phyloP scores from a whole-genome alignment of 2,797 vertebrate species.

The Sphenodon punctatus region DNA sequence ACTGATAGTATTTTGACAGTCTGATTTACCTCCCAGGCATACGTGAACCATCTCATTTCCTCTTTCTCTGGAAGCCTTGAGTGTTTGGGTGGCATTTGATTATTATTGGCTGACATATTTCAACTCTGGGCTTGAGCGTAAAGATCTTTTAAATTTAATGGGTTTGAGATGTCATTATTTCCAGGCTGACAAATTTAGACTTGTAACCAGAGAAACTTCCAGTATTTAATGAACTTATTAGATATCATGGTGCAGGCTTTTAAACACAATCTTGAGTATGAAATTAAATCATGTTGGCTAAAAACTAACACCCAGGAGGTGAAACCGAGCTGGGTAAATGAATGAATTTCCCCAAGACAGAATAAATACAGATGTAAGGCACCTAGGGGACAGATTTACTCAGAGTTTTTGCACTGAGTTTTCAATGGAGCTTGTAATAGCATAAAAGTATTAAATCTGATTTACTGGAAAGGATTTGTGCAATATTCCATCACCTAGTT shows the following conservation, averaged over 20 bases:
- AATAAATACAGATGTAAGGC: constrained; percentile 69
- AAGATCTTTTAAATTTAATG: constrained; percentile 74
- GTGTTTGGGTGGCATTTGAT: constrained; percentile 70
- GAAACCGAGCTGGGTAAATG: constrained; percentile 61
- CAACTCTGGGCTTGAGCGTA: constrained; percentile 57
- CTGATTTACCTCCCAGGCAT: constrained; percentile 71
- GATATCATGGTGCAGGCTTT: constrained; percentile 56
- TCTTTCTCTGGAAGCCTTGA: constrained; percentile 65
- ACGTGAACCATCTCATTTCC: constrained; percentile 71
- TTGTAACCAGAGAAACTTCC: constrained; percentile 69
- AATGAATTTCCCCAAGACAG: constrained; percentile 63
- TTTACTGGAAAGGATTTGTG: constrained; percentile 64
- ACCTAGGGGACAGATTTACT: constrained; percentile 67
- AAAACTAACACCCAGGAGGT: constrained; percentile 71
- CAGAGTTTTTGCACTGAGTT: constrained; percentile 64
- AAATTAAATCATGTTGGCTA: constrained; percentile 71
- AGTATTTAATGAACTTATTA: constrained; percentile 72
- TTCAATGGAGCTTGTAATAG: constrained; percentile 62
- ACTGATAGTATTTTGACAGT: constrained; percentile 65
- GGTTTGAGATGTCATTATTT: constrained; percentile 73
- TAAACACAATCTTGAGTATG: constrained; percentile 54
- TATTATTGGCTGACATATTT: constrained; percentile 68
- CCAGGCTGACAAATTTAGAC: constrained; percentile 70
- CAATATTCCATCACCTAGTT: constrained; percentile 31
- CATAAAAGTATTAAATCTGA: constrained; percentile 64